A percentile compares a stretch with the other conserved stretches of the same genome.
Conservation (phyloP, 2,113 vertebrate species). For the Elephas maximus region DNA sequence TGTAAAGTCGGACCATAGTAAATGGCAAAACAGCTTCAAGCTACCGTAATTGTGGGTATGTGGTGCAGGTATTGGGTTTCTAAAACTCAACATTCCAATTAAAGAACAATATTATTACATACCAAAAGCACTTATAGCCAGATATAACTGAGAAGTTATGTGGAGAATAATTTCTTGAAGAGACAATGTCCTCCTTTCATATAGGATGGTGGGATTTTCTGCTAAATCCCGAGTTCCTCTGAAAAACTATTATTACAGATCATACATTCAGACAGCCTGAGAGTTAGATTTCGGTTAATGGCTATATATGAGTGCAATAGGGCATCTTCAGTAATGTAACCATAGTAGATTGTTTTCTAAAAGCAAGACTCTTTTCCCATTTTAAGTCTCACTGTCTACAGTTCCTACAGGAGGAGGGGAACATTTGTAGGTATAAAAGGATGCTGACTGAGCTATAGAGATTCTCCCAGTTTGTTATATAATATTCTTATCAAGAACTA, state of each 20-base stretch:
- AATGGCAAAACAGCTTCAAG: background rate
- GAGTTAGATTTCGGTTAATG: background rate
- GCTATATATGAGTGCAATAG: background rate
- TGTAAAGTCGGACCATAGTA: background rate
- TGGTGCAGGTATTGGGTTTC: background rate
- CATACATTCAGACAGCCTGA: background rate
- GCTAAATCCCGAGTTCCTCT: slow-evolving; percentile 5
- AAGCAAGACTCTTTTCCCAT: background rate
- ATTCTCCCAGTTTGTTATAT: background rate
- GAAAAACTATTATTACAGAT: background rate
- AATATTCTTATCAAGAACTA: background rate
- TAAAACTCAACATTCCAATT: background rate
- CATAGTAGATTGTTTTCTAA: background rate
- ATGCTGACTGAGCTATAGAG: background rate
- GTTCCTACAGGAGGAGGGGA: background rate
- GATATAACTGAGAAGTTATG: background rate
- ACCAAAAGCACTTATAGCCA: background rate
- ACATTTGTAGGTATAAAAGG: background rate
- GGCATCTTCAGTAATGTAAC: background rate
- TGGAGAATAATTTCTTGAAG: background rate
- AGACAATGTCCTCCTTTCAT: background rate
- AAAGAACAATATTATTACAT: background rate
- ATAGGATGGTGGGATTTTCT: background rate
- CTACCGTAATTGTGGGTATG: background rate
- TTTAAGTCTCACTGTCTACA: background rate